These are phyloP conservation scores for Chrysotoxum bicinctum DNA, from an alignment of 2,888 invertebrate genomes.

Conservation along the genomic window DNA sequence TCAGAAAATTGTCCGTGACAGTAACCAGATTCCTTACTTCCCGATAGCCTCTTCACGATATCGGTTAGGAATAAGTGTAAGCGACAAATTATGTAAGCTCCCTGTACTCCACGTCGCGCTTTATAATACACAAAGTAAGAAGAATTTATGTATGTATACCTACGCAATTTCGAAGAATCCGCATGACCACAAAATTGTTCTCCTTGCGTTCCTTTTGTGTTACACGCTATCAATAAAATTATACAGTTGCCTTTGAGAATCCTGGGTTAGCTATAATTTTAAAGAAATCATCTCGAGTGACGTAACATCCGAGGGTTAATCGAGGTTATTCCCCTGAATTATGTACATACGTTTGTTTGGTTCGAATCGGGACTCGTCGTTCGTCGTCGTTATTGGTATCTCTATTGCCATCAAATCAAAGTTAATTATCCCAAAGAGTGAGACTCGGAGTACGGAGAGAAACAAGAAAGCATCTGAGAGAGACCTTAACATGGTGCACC, in stretches of 20 bases:
- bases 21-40: conserved; percentile 53
- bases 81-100: conserved; percentile 51
- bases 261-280: conserved; percentile 39
- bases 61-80: conserved; percentile 7
- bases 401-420: conserved; percentile 33
- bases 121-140: conserved; percentile 9
- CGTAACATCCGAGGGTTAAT: conserved; percentile 51
- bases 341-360: neutral
- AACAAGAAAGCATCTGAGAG: neutral
- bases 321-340: conserved; percentile 63
- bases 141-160: neutral
- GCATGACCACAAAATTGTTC: conserved; percentile 17
- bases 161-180: conserved; percentile 29
- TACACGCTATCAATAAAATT: conserved; percentile 23
- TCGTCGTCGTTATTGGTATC: conserved; percentile 27
- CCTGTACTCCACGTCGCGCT: neutral
- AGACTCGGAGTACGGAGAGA: neutral
- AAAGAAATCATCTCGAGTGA: conserved; percentile 38
- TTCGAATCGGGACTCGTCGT: neutral
- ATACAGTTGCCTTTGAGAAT: conserved; percentile 30
- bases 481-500: conserved; percentile 49
- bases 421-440: conserved; percentile 32
- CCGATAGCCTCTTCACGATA: neutral
- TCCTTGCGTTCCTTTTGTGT: neutral
- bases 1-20: conserved; percentile 48